Percentiles rank a stretch among this genome's conserved stretches.
Conservation (phyloP, 2,888 invertebrate species). For the Synanthedon formicaeformis region DNA sequence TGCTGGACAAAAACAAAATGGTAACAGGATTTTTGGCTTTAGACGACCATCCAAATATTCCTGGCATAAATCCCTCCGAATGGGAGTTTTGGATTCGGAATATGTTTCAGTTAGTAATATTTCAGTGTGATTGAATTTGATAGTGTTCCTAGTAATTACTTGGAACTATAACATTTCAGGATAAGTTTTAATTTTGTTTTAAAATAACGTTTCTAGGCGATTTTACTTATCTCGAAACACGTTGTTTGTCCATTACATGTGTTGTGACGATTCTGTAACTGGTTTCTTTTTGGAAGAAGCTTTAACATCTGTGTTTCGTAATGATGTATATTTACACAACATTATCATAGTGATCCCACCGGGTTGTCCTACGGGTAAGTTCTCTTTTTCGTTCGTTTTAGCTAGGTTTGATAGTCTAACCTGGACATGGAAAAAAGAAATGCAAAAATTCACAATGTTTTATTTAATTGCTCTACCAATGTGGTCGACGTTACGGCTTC, state of each 20-base stretch:
- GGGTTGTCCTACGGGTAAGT: constrained; percentile 35
- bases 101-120: constrained; percentile 41
- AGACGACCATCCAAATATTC: constrained; percentile 66
- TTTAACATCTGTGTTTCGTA: constrained; percentile 52
- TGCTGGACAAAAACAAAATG: constrained; percentile 46
- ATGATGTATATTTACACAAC: constrained; percentile 49
- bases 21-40: constrained; percentile 51
- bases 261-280: constrained; percentile 51
- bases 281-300: constrained; percentile 45
- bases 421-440: too few relatives aligned
- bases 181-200: neutral
- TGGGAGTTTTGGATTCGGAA: constrained; percentile 66
- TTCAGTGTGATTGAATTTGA: neutral
- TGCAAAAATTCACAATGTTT: too few relatives aligned
- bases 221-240: constrained; percentile 60
- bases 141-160: too few relatives aligned
- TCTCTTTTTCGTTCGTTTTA: too few relatives aligned
- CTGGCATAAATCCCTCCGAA: constrained; percentile 58
- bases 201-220: constrained; percentile 25
- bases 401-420: too few relatives aligned
- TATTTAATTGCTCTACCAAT: too few relatives aligned
- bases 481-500: too few relatives aligned
- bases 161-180: too few relatives aligned
- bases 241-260: constrained; percentile 72
- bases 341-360: constrained; percentile 66